phyloP scores from a whole-genome alignment of 2,888 invertebrate species.

The Agrochola litura region DNA sequence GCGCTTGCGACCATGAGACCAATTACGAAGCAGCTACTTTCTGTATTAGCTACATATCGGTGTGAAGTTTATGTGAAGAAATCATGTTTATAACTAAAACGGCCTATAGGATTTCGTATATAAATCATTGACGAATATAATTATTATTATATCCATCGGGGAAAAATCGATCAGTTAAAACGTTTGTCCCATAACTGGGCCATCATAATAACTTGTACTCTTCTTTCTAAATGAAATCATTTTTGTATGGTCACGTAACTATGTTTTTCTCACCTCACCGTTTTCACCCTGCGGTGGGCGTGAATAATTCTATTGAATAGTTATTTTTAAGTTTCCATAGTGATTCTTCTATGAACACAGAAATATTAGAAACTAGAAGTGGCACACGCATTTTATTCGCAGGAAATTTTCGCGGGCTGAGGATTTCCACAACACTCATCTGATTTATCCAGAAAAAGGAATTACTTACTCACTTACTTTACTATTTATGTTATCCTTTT shows the following conservation, averaged over 20 bases:
- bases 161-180: constrained; percentile 1
- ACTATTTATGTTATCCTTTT: not conserved
- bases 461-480: too few relatives aligned
- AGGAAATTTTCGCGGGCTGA: too few relatives aligned
- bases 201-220: constrained; percentile 37
- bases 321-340: constrained; percentile 53
- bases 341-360: constrained; percentile 24
- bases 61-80: too few relatives aligned
- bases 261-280: constrained; percentile 54
- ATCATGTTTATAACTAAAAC: not conserved
- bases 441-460: too few relatives aligned
- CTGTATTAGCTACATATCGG: too few relatives aligned
- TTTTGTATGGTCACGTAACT: constrained; percentile 68
- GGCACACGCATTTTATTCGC: not conserved
- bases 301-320: constrained; percentile 61
- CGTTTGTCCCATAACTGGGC: constrained; percentile 36
- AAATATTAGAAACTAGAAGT: constrained; percentile 10
- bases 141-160: not conserved
- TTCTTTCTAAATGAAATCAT: constrained; percentile 58
- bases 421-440: too few relatives aligned
- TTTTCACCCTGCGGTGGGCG: constrained; percentile 59
- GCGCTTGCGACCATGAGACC: too few relatives aligned
- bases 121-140: not conserved
- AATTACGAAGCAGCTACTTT: too few relatives aligned
- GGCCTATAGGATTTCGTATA: not conserved